Evolutionary conservation across 2,888 invertebrate genomes (phyloP).

Genomic region (Unio delphinus): DNA sequence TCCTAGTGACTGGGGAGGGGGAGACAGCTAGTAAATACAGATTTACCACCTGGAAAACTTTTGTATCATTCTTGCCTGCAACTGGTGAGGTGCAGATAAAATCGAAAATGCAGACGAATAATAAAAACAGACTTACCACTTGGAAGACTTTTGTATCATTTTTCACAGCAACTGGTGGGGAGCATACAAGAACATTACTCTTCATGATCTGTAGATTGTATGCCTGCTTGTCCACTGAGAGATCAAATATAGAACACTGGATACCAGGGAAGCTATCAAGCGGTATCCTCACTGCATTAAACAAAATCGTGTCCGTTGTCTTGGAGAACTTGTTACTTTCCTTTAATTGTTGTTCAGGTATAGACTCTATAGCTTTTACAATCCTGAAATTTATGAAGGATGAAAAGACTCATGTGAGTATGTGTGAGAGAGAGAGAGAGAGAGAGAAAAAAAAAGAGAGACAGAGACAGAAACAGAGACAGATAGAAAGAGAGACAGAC

Average conservation of each 20-base stretch:
- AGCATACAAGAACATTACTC: slow-evolving; percentile 28
- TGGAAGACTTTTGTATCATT: too few species aligned
- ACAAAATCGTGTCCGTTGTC: slow-evolving; percentile 35
- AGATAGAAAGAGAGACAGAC: too few species aligned
- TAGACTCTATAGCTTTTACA: slow-evolving; percentile 29
- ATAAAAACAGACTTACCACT: too few species aligned
- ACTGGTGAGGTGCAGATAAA: slow-evolving; percentile 15
- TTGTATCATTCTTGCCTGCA: neutral
- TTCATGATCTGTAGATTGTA: slow-evolving; percentile 16
- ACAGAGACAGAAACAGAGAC: too few species aligned
- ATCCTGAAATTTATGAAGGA: slow-evolving; percentile 14
- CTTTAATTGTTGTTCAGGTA: slow-evolving; percentile 23
- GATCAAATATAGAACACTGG: slow-evolving; percentile 28
- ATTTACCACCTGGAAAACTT: too few species aligned
- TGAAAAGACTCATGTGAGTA: too few species aligned
- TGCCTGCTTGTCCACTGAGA: slow-evolving; percentile 23
- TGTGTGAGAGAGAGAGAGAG: too few species aligned
- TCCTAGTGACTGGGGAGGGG: neutral
- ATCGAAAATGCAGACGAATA: slow-evolving; percentile 15
- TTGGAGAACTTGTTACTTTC: slow-evolving; percentile 17
- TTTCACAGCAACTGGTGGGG: slow-evolving; percentile 16
- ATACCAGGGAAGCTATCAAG: slow-evolving; percentile 34
- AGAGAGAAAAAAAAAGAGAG: too few species aligned
- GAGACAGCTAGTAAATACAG: slow-evolving; percentile 1
- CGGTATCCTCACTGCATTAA: slow-evolving; percentile 32